Evolutionary conservation across 2,113 vertebrate species (phyloP), one percentile per base, ranked within the genome.

Genomic region (Pedionomus torquatus): DNA sequence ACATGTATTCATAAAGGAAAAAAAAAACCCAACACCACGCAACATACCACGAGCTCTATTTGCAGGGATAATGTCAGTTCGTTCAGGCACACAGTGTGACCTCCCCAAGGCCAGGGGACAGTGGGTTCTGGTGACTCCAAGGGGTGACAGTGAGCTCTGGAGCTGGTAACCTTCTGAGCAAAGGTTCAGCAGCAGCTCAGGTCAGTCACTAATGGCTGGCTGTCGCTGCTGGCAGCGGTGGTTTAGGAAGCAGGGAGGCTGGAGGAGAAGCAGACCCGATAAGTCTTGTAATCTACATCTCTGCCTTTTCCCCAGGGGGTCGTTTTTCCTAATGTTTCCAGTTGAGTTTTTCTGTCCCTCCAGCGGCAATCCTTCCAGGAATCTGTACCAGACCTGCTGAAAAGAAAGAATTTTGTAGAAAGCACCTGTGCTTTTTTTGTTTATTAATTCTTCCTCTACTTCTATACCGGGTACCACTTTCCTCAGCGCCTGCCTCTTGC

Each of bases 1-100:
- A 93, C 94, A 28, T 76, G 58, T 95, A 97, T 97, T 97, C 97
- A 97, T 95, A 98, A 97, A 96, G 33, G 65, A n/a, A 13, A 8
- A 51, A 71, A 78, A 87, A 7, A 3, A 0, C 0, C 24, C 39
- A 65, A 7, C 31, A 61, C 81, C 6, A 81, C 96, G 96, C 71
- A 81, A 54, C 82, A 78, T 16, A 19, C 66, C 86, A 60, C 23
- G 57, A 95, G 82, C 94, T 91, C 30, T 80, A 79, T 96, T 94
- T 96, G 89, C 86, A 84, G 64, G 30, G 89, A 68, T 66, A 70
- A 60, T 49, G 41, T 65, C 79, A 81, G 90, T 39, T 96, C 72
- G 8, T 83, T 87, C 77, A 83, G 95, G 86, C 95, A 52, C 5
- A 7, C 7, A 89, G 28, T 23, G 68, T 94, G 97, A 96, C 92